Base-by-base conservation (phyloP, 2,797 vertebrate species). In the Acanthurus tractus region DNA sequence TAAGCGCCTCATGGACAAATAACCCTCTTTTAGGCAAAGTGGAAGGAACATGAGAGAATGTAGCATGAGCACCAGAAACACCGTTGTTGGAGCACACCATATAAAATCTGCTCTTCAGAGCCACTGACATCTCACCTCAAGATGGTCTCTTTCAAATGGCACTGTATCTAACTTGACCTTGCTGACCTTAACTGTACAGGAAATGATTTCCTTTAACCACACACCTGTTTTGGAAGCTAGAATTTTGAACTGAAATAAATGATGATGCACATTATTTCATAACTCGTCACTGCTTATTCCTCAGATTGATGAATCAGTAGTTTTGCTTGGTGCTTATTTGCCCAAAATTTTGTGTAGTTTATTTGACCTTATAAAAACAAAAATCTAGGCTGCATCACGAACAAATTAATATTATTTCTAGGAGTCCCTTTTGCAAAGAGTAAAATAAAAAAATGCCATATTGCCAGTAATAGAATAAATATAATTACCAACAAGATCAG, bases 161-260 rank as follows among this genome's bases (percentile, higher is more conserved):
- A 94, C 95, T 96, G 95, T 96, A 95, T 89, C 85, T 94, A 90
- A 94, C 88, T 85, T 88, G 89, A 93, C 91, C 90, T 92, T 92
- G 88, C 79, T 94, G 91, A 95, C 95, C 95, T 97, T 95, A 94
- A 95, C 94, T 96, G 93, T 94, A 89, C 93, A 96, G 92, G 91
- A 94, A 90, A 86, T 78, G 55, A 89, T 90, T 92, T 93, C 94
- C 94, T 95, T 94, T 85, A 91, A 91, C 91, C 83, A 92, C 92
- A 86, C 89, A 95, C 93, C 89, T 96, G 95, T 96, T 96, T 96
- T 97, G 95, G 95, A 96, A 88, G 95, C 95, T 96, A 95, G 96
- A 94, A 96, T 91, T 96, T 96, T 96, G 95, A 96, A 97, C 92
- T 96, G 96, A 94, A 98, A 98, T 98, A 99, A 98, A 98, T 84